Percentiles rank a stretch among this genome's conserved stretches.
Conservation (phyloP, 2,888 invertebrate genomes). For the Formica aserva region DNA sequence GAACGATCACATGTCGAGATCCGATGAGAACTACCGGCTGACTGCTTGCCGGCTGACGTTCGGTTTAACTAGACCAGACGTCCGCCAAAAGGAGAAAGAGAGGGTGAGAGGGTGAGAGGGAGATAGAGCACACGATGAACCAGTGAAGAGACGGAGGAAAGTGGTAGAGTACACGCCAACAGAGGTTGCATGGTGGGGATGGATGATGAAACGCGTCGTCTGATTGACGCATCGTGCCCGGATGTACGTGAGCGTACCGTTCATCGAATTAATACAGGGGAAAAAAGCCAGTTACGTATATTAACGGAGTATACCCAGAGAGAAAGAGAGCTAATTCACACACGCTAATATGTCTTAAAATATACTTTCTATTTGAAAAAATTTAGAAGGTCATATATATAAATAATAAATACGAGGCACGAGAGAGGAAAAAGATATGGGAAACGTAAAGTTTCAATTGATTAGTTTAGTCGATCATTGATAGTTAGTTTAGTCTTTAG, state of each 20-base stretch:
- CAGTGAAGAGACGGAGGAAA: slow-evolving; percentile 8
- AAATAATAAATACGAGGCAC: too few relatives aligned
- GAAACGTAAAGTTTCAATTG: neutral
- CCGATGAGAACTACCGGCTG: slow-evolving; percentile 58
- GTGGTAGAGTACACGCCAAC: neutral
- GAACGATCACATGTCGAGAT: slow-evolving; percentile 2
- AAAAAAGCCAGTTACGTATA: neutral
- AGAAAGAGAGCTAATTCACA: neutral
- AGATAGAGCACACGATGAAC: neutral
- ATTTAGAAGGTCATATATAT: neutral
- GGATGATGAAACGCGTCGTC: slow-evolving; percentile 70
- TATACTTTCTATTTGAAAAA: neutral
- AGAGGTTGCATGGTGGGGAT: neutral
- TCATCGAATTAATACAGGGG: slow-evolving; percentile 7
- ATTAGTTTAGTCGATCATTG: neutral
- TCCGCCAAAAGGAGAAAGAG: slow-evolving; percentile 21
- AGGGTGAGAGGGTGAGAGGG: slow-evolving; percentile 14
- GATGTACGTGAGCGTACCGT: slow-evolving; percentile 28
- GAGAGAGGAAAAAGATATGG: neutral
- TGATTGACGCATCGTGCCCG: slow-evolving; percentile 60
- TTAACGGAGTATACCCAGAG: too few relatives aligned
- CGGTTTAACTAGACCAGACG: slow-evolving; percentile 23
- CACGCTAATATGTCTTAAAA: neutral
- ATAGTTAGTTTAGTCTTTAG: too few relatives aligned
- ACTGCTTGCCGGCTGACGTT: slow-evolving; percentile 43